Evolutionary conservation across 1,140 invertebrate genomes (phyloP), one percentile per base, ranked within the genome.

Genomic region (Hormaphis cornu): DNA sequence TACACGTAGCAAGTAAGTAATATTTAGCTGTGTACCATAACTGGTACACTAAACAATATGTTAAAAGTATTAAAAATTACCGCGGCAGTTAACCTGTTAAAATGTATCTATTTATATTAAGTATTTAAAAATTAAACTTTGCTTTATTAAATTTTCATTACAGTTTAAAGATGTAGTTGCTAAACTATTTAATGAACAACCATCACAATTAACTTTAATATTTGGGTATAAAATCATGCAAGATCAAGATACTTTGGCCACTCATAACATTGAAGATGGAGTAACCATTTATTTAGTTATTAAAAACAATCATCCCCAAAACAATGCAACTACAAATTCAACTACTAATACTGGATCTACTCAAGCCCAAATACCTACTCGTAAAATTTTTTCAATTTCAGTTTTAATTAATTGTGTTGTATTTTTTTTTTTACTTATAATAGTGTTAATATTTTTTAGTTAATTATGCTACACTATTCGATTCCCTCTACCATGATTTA

Each of bases 191-290:
- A 88, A 86, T 77, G 86, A 91, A 9, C 87, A 93, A 72, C 81
- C 88, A 7, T 95, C 97, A 74, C 90, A 95, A 76, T 79, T 98
- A 72, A 97, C 95, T 79, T 81, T 99, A 14, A 99, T 99, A 75
- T 99, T 98, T 83, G 95, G 95, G 78, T 97, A 97, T 33, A 98
- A 99, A 84, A 99, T 99, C 70, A 87, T 99, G 84, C 99, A 99
- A 79, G 97, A 99, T 82, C 84, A 84, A 73, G 97, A 99, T 76
- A 90, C 87, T 63, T 78, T 99, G 28, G 81, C 84, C 71, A 88
- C 89, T 76, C 93, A 97, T 80, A 91, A 95, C 78, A 87, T 92
- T 74, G 96, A 95, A 78, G 93, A 98, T 86, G 96, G 95, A 33
- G 82, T 97, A 72, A 95, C 94, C 69, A 91, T 99, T 58, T 97